Percentiles rank a stretch among this genome's conserved stretches.
These are phyloP conservation scores for Gymnoscelis rufifasciata DNA, from an alignment of 2,888 invertebrate species.

Conservation along the genomic window DNA sequence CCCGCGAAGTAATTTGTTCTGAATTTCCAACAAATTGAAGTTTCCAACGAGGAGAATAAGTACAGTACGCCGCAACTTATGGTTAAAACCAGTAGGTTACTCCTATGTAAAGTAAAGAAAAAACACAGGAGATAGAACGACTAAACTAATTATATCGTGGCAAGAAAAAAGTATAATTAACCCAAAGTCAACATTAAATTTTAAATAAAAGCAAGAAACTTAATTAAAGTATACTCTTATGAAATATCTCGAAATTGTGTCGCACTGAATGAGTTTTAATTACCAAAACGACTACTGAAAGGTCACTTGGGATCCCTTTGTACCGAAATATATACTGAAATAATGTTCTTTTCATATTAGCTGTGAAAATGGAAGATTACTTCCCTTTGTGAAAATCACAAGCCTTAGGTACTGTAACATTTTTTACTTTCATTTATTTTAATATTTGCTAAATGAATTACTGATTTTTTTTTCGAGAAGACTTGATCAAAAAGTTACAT, in stretches of 20 bases:
- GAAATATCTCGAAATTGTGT: neutral
- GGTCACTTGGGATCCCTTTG: constrained; percentile 13
- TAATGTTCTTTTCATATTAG: constrained; percentile 18
- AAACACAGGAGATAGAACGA: no score
- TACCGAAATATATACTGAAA: constrained; percentile 7
- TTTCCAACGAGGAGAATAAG: no score
- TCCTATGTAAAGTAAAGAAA: no score
- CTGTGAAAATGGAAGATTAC: constrained; percentile 9
- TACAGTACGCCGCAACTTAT: constrained; percentile 3
- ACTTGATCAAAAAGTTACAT: no score
- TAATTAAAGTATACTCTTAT: neutral
- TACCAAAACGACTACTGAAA: constrained; percentile 13
- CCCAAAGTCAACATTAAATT: no score
- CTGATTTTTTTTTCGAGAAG: no score
- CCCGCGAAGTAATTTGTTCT: constrained; percentile 28
- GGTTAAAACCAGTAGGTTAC: no score
- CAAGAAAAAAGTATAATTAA: no score
- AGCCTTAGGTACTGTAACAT: neutral
- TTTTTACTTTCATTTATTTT: no score
- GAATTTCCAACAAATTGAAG: constrained; percentile 27
- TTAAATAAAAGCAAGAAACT: no score
- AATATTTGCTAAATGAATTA: no score
- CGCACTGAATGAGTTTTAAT: constrained; percentile 22
- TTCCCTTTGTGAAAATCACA: neutral
- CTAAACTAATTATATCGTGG: no score